Percentiles rank a stretch among this genome's conserved stretches.
phyloP scores from a whole-genome alignment of 1,140 invertebrate genomes.

The Lamellibrachia luymesi region DNA sequence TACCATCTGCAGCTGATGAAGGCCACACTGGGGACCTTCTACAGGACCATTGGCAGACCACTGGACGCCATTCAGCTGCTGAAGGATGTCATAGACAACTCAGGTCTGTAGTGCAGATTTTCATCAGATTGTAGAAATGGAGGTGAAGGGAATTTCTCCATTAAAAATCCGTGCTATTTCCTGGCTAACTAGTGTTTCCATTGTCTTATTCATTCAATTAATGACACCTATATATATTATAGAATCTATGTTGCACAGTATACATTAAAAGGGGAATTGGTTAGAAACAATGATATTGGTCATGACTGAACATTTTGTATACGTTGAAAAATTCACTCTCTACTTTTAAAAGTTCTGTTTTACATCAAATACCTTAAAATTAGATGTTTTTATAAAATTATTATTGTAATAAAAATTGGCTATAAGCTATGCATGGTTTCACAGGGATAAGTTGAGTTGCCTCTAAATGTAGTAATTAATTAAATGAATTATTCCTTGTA shows the following conservation, averaged over 20 bases:
- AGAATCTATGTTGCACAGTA: too few species aligned
- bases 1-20: conserved; percentile 42
- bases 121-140: background rate
- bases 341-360: background rate
- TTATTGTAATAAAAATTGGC: too few species aligned
- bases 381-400: too few species aligned
- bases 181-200: background rate
- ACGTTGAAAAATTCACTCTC: too few species aligned
- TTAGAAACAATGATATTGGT: too few species aligned
- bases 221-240: background rate
- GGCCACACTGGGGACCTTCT: conserved; percentile 49
- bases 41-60: conserved; percentile 42
- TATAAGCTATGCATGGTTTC: too few species aligned
- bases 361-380: background rate
- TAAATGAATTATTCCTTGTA: too few species aligned
- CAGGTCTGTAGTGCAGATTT: background rate
- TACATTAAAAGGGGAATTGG: too few species aligned
- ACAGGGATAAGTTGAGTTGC: too few species aligned
- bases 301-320: too few species aligned
- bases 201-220: background rate
- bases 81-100: conserved; percentile 30
- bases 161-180: background rate
- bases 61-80: conserved; percentile 44
- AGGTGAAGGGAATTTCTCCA: background rate
- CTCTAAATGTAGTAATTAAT: too few species aligned